These are phyloP conservation scores for Drosophila sp. DNA, from an alignment of 1,140 invertebrate genomes.

Conservation along the genomic window DNA sequence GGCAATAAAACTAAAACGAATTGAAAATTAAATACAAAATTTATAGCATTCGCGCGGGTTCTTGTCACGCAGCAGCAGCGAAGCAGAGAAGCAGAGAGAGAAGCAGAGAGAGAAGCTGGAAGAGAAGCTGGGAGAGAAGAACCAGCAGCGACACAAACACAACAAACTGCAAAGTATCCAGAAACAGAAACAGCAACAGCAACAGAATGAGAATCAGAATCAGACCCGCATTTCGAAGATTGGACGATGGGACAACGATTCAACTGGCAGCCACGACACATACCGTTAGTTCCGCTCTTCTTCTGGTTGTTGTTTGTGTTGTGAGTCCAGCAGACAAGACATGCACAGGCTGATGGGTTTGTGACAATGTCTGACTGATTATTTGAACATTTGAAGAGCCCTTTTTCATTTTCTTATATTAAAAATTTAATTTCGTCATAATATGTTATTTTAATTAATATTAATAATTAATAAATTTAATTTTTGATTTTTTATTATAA, in stretches of 20 bases:
- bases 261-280: conserved; percentile 63
- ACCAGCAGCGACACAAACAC: conserved; percentile 58
- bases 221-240: conserved; percentile 27
- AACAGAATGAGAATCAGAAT: neutral
- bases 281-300: conserved; percentile 31
- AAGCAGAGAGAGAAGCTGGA: conserved; percentile 30
- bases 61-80: conserved; percentile 73
- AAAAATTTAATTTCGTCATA: too few relatives aligned
- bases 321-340: neutral
- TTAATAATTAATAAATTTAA: too few relatives aligned
- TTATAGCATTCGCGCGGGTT: conserved; percentile 75
- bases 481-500: too few relatives aligned
- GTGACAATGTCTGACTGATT: too few relatives aligned
- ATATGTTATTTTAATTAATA: too few relatives aligned
- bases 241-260: conserved; percentile 22
- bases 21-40: conserved; percentile 81
- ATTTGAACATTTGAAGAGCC: too few relatives aligned
- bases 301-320: neutral
- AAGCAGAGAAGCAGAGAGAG: neutral
- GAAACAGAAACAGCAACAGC: neutral
- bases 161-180: conserved; percentile 59
- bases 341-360: too few relatives aligned
- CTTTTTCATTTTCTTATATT: too few relatives aligned
- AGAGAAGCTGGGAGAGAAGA: neutral
- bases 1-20: conserved; percentile 77